Percentiles rank a stretch among this genome's conserved stretches.
These are phyloP conservation scores for Platypus cylindrus DNA, from an alignment of 2,888 invertebrate species.

Conservation along the genomic window DNA sequence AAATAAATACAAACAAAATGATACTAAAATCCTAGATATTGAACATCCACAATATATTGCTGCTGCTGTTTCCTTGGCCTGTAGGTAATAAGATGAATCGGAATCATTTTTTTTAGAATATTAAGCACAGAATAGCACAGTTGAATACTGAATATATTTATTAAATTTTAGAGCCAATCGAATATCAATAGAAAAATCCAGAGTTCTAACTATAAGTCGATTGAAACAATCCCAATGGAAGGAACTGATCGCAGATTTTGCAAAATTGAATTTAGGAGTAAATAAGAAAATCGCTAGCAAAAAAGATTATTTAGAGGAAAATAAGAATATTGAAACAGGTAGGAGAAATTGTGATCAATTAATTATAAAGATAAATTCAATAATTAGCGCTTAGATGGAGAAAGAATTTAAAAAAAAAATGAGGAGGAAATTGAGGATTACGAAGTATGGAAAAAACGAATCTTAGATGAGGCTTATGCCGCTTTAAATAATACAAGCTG, in stretches of 20 bases:
- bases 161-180: slow-evolving; percentile 38
- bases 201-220: slow-evolving; percentile 43
- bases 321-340: slow-evolving; percentile 8
- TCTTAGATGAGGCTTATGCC: slow-evolving; percentile 38
- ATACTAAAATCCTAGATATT: slow-evolving; percentile 40
- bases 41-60: slow-evolving; percentile 51
- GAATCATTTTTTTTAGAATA: too few relatives aligned
- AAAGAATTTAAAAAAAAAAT: slow-evolving; percentile 10
- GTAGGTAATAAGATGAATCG: slow-evolving; percentile 42
- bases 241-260: slow-evolving; percentile 46
- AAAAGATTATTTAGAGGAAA: slow-evolving; percentile 7
- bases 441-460: slow-evolving; percentile 47
- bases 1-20: slow-evolving; percentile 37
- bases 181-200: slow-evolving; percentile 43
- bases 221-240: slow-evolving; percentile 48
- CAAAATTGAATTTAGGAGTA: slow-evolving; percentile 29
- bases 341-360: slow-evolving; percentile 3
- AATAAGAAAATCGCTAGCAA: slow-evolving; percentile 6
- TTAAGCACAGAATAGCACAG: too few relatives aligned
- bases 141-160: too few relatives aligned
- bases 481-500: too few relatives aligned
- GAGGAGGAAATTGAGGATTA: slow-evolving; percentile 40
- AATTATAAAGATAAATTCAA: neutral
- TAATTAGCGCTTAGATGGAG: slow-evolving; percentile 9
- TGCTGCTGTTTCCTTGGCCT: slow-evolving; percentile 51